Evolutionary conservation across 2,888 invertebrate genomes (phyloP).

Genomic region (Monochamus alternatus): DNA sequence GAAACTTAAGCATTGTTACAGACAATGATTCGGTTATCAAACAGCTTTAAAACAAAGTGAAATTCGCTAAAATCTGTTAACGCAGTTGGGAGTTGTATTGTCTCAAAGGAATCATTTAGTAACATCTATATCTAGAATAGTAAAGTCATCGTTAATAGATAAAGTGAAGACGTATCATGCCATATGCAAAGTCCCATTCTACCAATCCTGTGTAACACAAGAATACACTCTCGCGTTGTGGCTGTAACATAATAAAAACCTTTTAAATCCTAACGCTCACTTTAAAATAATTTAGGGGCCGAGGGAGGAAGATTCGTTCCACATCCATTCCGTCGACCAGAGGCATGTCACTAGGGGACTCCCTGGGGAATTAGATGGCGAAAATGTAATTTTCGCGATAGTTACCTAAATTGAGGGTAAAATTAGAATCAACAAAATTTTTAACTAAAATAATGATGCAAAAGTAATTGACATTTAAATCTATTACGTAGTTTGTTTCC

Average conservation of each 20-base stretch:
- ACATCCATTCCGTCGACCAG: constrained; percentile 23
- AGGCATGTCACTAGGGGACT: not conserved
- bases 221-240: constrained; percentile 49
- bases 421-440: too few relatives aligned
- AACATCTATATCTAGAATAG: too few relatives aligned
- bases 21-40: too few relatives aligned
- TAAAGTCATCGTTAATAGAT: not conserved
- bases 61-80: too few relatives aligned
- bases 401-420: too few relatives aligned
- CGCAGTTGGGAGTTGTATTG: too few relatives aligned
- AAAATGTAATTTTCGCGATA: not conserved
- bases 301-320: constrained; percentile 49
- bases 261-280: constrained; percentile 51
- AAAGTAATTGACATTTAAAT: not conserved
- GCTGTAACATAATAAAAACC: constrained; percentile 48
- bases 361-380: not conserved
- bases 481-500: too few relatives aligned
- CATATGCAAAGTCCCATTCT: constrained; percentile 45
- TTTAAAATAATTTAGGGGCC: constrained; percentile 62
- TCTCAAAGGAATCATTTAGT: too few relatives aligned
- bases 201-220: constrained; percentile 45
- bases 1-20: too few relatives aligned
- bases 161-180: constrained; percentile 1
- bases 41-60: too few relatives aligned
- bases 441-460: not conserved